These are phyloP conservation scores for Paragorgia papillata DNA, from an alignment of 92 coral and sea anemone genomes.

Conservation along the genomic window DNA sequence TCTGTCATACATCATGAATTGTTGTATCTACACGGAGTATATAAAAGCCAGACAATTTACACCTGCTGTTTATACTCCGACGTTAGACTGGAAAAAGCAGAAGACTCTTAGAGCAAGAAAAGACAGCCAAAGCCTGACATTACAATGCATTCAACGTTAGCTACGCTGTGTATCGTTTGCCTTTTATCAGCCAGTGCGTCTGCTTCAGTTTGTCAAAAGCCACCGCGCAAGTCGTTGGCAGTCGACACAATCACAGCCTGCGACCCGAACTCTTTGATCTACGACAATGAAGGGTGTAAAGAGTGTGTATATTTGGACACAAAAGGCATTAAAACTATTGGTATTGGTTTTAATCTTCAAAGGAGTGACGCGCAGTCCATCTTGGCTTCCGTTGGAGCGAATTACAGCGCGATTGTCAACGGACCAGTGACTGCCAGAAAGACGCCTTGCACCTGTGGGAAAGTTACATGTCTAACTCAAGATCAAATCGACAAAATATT, in stretches of 20 bases:
- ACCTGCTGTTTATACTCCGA: too few species aligned
- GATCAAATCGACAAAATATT: slow-evolving; percentile 67
- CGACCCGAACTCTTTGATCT: slow-evolving; percentile 73
- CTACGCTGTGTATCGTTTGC: neutral
- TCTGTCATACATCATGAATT: too few species aligned
- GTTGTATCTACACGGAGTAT: neutral
- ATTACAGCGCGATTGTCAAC: slow-evolving; percentile 69
- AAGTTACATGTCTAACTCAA: slow-evolving; percentile 72
- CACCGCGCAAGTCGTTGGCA: neutral
- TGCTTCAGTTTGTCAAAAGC: neutral
- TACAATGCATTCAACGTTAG: neutral
- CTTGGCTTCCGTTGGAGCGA: slow-evolving; percentile 70
- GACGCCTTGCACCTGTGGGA: slow-evolving; percentile 66
- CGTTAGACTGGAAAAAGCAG: too few species aligned
- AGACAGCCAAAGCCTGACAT: too few species aligned
- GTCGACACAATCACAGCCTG: slow-evolving; percentile 23
- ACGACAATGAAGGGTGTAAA: slow-evolving; percentile 64
- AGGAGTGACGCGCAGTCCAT: slow-evolving; percentile 58
- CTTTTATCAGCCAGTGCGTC: neutral
- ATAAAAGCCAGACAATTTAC: neutral
- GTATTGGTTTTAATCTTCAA: slow-evolving; percentile 78
- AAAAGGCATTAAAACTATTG: slow-evolving; percentile 72
- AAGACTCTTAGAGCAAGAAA: too few species aligned
- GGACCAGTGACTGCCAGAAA: slow-evolving; percentile 62
- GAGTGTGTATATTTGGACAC: slow-evolving; percentile 82